Conservation (phyloP, 2,888 invertebrate species). For the Theodoxus fluviatilis region DNA sequence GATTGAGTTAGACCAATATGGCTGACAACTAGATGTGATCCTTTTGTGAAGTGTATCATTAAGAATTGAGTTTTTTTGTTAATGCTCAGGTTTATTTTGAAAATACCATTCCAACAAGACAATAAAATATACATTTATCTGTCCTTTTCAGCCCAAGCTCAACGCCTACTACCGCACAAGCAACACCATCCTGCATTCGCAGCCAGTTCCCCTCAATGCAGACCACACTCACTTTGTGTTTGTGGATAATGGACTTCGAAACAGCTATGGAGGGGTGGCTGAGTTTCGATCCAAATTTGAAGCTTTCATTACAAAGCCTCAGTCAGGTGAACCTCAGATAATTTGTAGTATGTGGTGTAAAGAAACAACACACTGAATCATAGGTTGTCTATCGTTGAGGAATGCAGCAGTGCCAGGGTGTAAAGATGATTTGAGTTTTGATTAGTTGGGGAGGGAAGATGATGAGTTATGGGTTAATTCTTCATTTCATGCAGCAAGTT, state of each 20-base stretch:
- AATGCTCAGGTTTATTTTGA: no score
- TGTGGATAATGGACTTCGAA: conserved; percentile 63
- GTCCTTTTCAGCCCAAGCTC: conserved; percentile 50
- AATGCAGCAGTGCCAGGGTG: conserved; percentile 39
- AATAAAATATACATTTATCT: background rate
- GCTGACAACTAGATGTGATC: no score
- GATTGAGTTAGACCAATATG: no score
- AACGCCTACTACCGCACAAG: conserved; percentile 61
- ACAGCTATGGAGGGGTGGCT: conserved; percentile 58
- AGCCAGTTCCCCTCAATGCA: conserved; percentile 65
- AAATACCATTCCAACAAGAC: background rate
- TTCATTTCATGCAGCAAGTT: no score
- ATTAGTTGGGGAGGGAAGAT: no score
- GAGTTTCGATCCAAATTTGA: conserved; percentile 60
- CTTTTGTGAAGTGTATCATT: no score
- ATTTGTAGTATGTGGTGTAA: background rate
- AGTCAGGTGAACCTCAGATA: conserved; percentile 24
- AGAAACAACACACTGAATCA: no score
- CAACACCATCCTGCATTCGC: conserved; percentile 58
- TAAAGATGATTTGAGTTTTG: no score
- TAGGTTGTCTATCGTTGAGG: no score
- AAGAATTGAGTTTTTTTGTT: background rate
- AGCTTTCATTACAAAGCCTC: conserved; percentile 42
- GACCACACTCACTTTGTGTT: conserved; percentile 67
- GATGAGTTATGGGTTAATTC: no score